Percentiles rank a stretch among this genome's conserved stretches.
Conservation (phyloP, 53 echinoderm and acorn worm species). For the Mesocentrotus franciscanus region DNA sequence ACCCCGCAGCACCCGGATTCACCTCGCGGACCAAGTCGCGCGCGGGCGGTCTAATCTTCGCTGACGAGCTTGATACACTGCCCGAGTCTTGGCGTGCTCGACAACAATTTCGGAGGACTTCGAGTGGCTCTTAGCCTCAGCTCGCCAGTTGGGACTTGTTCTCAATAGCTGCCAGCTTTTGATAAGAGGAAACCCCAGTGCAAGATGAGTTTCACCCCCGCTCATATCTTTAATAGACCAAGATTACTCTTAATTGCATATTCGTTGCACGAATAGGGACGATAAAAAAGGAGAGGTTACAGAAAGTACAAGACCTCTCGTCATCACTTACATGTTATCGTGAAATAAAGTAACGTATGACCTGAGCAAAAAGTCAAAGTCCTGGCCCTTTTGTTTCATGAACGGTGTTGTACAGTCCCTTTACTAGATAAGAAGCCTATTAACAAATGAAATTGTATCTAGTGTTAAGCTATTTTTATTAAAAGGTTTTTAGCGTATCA, state of each 20-base stretch:
- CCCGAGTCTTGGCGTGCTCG: background rate
- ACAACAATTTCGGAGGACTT: conserved; percentile 57
- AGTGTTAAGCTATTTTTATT: background rate
- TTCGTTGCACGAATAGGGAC: conserved; percentile 33
- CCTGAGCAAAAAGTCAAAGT: conserved; percentile 12
- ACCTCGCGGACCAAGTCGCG: background rate
- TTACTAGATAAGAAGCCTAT: background rate
- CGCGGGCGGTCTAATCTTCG: background rate
- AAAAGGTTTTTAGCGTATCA: background rate
- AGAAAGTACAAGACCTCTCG: conserved; percentile 38
- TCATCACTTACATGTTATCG: background rate
- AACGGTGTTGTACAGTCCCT: background rate
- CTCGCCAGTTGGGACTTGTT: conserved; percentile 64
- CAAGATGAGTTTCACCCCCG: conserved; percentile 46
- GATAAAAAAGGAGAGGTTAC: background rate
- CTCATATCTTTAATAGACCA: conserved; percentile 51
- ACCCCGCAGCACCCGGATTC: background rate
- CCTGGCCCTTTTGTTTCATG: background rate
- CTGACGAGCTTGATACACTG: background rate
- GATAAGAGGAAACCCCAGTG: conserved; percentile 21
- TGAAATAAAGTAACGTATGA: background rate
- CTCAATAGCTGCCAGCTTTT: conserved; percentile 48
- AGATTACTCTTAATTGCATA: conserved; percentile 59
- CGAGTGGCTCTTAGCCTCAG: conserved; percentile 45
- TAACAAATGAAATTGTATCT: background rate